Evolutionary conservation across 2,888 invertebrate genomes (phyloP), one percentile per base, ranked within the genome.

Genomic region (Drosophila kokeensis): DNA sequence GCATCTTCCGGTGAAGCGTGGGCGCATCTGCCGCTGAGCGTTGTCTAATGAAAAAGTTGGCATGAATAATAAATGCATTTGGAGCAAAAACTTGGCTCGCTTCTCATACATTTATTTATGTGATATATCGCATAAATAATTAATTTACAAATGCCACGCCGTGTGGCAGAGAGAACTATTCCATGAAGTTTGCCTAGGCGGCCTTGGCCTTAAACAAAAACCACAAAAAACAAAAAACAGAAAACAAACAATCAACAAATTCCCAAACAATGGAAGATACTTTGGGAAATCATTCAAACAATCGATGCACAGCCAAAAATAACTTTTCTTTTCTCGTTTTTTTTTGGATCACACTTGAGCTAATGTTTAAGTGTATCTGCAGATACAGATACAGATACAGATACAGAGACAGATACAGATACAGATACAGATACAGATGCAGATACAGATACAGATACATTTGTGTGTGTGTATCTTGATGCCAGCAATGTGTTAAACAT

Each of bases 51-150:
- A 87, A 90, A 90, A 90, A 90, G 90, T 86, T 86, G 82, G 67
- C 80, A 80, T 89, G 90, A 84, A 90, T 87, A 87, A 90, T 87
- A 89, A 89, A 87, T 87, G 89, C 90, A 90, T 77, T 45, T 87
- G 77, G 69, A 79, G 67, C 34, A 15, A 32, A 80, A 90, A 85
- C 81, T 83, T 72, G 66, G 63, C 61, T 48, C 40, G 36, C 29
- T 15, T 13, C 53, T 53, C 62, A 67, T 50, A 52, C 59, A 48
- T 66, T 63, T 59, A 79, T 61, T 69, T 70, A 69, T 72, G 32
- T 36, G 38, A 45, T 48, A 40, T 42, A n/a, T 45, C 11, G 48
- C 34, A 76, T 78, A 70, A 80, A 83, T 82, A 79, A 76, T 73
- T 74, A 42, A 80, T 71, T 55, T n/a, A 24, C 21, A 62, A 65